A percentile compares a stretch with the other conserved stretches of the same genome.
Evolutionary conservation across 1,140 invertebrate species (phyloP).

Genomic region (Leptopilina boulardi): DNA sequence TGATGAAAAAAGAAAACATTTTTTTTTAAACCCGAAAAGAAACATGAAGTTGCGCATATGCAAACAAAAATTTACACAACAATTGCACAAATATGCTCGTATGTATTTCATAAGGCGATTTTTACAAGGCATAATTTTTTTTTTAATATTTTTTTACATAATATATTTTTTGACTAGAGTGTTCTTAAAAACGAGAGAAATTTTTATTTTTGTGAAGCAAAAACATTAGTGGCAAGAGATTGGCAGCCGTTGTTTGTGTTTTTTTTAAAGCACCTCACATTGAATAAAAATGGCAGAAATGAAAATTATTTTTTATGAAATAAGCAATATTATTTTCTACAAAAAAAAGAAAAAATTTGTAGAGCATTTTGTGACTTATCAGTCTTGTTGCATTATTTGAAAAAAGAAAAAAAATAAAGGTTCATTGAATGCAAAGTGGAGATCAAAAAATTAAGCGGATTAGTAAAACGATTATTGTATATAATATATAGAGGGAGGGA

Average conservation of each 20-base stretch:
- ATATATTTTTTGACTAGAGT: not conserved
- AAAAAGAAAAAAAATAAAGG: not conserved
- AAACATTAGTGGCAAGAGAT: not conserved
- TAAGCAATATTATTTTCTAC: constrained; percentile 13
- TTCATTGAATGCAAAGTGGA: constrained; percentile 17
- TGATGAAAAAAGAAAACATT: too few relatives aligned
- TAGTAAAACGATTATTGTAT: constrained; percentile 15
- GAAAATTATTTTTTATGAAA: not conserved
- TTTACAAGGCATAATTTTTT: not conserved
- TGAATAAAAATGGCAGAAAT: not conserved
- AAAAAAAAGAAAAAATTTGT: not conserved
- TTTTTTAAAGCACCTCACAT: not conserved
- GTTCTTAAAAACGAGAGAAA: not conserved
- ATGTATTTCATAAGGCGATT: not conserved
- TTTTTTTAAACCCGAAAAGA: too few relatives aligned
- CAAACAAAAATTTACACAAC: not conserved
- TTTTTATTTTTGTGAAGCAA: not conserved
- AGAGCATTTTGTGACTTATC: constrained; percentile 29
- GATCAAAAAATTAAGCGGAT: constrained; percentile 32
- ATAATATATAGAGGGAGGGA: too few relatives aligned
- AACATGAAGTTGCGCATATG: not conserved
- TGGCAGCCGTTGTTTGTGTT: not conserved
- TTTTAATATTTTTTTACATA: not conserved
- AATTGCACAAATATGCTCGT: constrained; percentile 31
- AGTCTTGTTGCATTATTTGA: constrained; percentile 23